phyloP scores from a whole-genome alignment of 1,140 invertebrate genomes.

The Anastatus disparis region DNA sequence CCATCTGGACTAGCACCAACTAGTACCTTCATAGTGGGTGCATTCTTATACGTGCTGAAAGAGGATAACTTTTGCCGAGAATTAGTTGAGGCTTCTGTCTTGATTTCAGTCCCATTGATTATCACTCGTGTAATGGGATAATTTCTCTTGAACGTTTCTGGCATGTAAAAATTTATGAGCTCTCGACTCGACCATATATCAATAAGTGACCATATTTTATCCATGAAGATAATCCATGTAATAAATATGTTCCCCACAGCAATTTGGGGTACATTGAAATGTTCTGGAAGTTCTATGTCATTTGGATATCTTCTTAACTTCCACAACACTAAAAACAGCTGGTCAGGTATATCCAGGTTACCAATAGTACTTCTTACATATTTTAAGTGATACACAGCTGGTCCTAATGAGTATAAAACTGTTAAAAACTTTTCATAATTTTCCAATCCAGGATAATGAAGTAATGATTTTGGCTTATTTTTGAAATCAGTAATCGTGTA shows the following conservation, averaged over 20 bases:
- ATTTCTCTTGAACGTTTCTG: slow-evolving; percentile 45
- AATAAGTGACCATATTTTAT: slow-evolving; percentile 44
- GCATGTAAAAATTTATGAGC: slow-evolving; percentile 45
- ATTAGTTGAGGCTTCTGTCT: slow-evolving; percentile 42
- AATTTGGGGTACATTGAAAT: slow-evolving; percentile 46
- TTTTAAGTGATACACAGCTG: slow-evolving; percentile 19
- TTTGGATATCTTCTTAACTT: slow-evolving; percentile 45
- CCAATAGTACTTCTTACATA: background rate
- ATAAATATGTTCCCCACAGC: slow-evolving; percentile 47
- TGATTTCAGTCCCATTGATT: slow-evolving; percentile 51
- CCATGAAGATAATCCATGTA: too few relatives aligned
- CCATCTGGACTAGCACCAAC: slow-evolving; percentile 36
- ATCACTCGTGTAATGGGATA: slow-evolving; percentile 50
- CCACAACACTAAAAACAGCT: slow-evolving; percentile 50
- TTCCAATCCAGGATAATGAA: slow-evolving; percentile 29
- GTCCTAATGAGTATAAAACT: slow-evolving; percentile 20
- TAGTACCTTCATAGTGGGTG: slow-evolving; percentile 43
- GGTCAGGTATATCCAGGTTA: slow-evolving; percentile 30
- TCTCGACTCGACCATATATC: slow-evolving; percentile 50
- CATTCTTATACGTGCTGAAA: slow-evolving; percentile 52
- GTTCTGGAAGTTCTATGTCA: slow-evolving; percentile 45
- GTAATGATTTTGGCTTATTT: background rate
- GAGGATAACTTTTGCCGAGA: slow-evolving; percentile 49
- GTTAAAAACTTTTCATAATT: slow-evolving; percentile 31
- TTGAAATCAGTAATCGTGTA: background rate